These are phyloP conservation scores for Acholoe squamosa DNA, from an alignment of 2,888 invertebrate genomes.

Conservation along the genomic window DNA sequence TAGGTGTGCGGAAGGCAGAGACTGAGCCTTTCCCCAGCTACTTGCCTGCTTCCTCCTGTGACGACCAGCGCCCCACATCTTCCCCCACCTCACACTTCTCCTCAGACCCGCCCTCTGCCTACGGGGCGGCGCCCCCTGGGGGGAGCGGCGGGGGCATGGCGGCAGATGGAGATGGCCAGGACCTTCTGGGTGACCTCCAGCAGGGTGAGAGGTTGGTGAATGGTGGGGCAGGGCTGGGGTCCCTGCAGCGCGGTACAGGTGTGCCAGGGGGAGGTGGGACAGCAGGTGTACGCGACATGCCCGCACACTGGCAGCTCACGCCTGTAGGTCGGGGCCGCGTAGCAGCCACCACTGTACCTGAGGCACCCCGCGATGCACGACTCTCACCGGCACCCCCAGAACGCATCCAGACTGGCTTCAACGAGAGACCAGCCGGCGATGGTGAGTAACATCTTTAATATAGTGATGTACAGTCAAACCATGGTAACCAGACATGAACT, in stretches of 20 bases:
- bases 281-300: constrained; percentile 2
- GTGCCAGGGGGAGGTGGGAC: not conserved
- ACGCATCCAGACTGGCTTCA: constrained; percentile 51
- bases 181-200: not conserved
- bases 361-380: not conserved
- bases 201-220: not conserved
- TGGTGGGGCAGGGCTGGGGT: not conserved
- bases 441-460: not conserved
- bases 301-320: constrained; percentile 54
- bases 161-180: not conserved
- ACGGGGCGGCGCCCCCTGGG: not conserved
- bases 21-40: not conserved
- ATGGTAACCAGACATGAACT: too few relatives aligned
- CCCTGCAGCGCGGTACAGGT: not conserved
- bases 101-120: constrained; percentile 5
- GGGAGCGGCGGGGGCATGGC: not conserved
- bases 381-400: constrained; percentile 30
- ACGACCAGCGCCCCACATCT: not conserved
- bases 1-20: not conserved
- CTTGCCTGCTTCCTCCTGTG: not conserved
- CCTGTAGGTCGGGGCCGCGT: constrained; percentile 49
- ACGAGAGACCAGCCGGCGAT: constrained; percentile 38
- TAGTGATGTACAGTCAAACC: too few relatives aligned
- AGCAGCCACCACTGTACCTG: not conserved
- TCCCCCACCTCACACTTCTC: not conserved